A percentile compares a stretch with the other conserved stretches of the same genome.
Evolutionary conservation across 2,797 vertebrate species (phyloP).

Genomic region (Cyclopterus lumpus): DNA sequence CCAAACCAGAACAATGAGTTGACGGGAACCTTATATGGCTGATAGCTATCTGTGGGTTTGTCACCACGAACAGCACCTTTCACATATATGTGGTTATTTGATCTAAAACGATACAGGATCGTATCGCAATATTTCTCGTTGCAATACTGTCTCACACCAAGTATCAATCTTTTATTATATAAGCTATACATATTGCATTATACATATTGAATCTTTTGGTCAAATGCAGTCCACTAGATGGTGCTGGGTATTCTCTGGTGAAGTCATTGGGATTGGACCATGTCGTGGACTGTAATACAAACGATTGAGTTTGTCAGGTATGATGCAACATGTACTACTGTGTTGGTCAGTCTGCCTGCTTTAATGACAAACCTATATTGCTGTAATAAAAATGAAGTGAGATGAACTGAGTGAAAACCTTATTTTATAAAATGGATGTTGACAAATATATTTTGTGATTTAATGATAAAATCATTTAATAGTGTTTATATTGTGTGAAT

Average conservation of each 20-base stretch:
- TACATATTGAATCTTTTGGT: background rate
- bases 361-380: background rate
- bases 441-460: too few species aligned
- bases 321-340: background rate
- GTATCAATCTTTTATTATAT: background rate
- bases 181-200: background rate
- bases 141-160: background rate
- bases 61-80: background rate
- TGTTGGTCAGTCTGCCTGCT: background rate
- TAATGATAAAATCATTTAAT: too few species aligned
- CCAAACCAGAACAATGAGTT: conserved; percentile 2
- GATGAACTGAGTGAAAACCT: background rate
- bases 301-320: background rate
- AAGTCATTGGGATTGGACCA: background rate
- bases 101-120: background rate
- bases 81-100: background rate
- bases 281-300: background rate
- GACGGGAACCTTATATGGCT: too few species aligned
- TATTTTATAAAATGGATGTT: background rate
- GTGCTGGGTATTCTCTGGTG: background rate
- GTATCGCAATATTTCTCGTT: background rate
- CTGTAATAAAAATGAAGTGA: background rate
- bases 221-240: background rate
- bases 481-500: background rate
- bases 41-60: too few species aligned